phyloP scores from a whole-genome alignment of 2,113 vertebrate species.

The Heterotilapia buettikoferi region DNA sequence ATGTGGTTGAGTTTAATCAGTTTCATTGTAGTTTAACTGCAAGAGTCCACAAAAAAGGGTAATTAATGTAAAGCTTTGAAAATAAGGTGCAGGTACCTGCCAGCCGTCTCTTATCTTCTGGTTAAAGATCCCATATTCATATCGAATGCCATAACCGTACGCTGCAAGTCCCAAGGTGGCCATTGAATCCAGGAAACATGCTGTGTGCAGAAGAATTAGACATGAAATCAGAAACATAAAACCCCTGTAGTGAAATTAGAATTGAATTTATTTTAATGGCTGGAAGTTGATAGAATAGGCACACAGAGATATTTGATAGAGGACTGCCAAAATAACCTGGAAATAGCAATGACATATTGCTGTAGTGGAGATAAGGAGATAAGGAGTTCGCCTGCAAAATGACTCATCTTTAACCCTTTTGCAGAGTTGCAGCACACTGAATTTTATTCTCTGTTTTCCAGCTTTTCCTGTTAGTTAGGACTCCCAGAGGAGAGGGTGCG shows the following conservation, averaged over 20 bases:
- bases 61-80: not conserved
- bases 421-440: not conserved
- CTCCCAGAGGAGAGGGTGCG: not conserved
- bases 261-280: not conserved
- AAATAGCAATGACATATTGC: not conserved
- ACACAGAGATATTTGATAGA: not conserved
- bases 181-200: constrained; percentile 96
- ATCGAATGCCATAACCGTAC: constrained; percentile 94
- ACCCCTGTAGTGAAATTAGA: not conserved
- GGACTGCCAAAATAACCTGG: not conserved
- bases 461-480: not conserved
- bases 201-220: constrained; percentile 51
- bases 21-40: not conserved
- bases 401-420: not conserved
- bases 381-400: not conserved
- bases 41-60: not conserved
- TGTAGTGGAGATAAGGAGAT: not conserved
- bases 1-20: not conserved
- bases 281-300: not conserved
- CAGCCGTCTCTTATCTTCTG: constrained; percentile 93
- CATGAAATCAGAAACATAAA: not conserved
- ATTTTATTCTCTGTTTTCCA: not conserved
- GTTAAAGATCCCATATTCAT: constrained; percentile 97
- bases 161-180: constrained; percentile 92
- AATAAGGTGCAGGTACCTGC: constrained; percentile 76